These are phyloP conservation scores for Asarcornis scutulata DNA, from an alignment of 2,113 vertebrate genomes.

Conservation along the genomic window DNA sequence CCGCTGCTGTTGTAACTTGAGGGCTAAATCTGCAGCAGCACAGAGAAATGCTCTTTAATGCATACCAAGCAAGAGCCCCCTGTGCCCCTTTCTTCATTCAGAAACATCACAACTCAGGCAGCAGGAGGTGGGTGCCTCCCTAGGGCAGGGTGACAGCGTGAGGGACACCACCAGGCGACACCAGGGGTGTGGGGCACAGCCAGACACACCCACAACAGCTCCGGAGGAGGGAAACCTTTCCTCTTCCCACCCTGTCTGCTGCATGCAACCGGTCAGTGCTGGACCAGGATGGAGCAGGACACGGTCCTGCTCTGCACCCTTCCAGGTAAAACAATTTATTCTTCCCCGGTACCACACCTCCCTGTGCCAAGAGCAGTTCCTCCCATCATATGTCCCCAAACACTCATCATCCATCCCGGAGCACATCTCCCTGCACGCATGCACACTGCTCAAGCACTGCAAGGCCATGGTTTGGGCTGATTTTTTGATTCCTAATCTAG, in stretches of 20 bases:
- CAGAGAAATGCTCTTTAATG: not conserved
- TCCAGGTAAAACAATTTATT: not conserved
- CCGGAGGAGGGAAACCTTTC: not conserved
- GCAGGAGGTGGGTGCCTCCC: not conserved
- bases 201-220: not conserved
- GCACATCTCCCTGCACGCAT: not conserved
- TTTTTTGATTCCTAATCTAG: not conserved
- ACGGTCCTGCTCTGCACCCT: not conserved
- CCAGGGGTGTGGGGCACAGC: not conserved
- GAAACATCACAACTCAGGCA: accelerated
- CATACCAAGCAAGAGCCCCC: not conserved
- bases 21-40: not conserved
- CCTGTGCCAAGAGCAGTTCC: not conserved
- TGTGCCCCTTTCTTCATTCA: not conserved
- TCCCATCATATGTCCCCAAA: not conserved
- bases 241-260: too few relatives aligned
- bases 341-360: not conserved
- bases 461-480: not conserved
- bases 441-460: not conserved
- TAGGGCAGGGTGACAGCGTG: not conserved
- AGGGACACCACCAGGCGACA: not conserved
- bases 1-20: not conserved
- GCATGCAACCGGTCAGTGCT: too few relatives aligned
- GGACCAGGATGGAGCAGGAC: too few relatives aligned
- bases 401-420: not conserved